Evolutionary conservation across 2,797 vertebrate genomes (phyloP).

Genomic region (Halcyon leucocephala): DNA sequence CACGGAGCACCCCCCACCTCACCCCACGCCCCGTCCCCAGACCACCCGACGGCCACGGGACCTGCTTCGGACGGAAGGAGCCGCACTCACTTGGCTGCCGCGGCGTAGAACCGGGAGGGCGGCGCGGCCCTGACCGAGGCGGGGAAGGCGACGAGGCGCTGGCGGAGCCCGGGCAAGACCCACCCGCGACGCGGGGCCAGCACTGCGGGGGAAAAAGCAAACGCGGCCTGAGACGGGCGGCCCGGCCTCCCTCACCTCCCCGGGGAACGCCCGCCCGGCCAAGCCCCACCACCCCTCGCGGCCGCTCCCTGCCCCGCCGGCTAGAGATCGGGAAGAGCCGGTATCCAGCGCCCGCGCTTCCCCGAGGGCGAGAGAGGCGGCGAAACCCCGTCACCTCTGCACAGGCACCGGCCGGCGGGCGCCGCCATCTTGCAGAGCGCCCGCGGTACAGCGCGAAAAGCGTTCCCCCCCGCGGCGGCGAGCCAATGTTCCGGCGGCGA

Average conservation of each 20-base stretch:
- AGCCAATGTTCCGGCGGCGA: neutral
- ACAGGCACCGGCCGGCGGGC: rapidly evolving
- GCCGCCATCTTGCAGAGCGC: neutral
- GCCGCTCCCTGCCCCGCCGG: neutral
- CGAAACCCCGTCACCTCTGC: neutral
- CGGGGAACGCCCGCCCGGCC: neutral
- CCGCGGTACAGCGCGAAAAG: rapidly evolving
- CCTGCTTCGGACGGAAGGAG: rapidly evolving
- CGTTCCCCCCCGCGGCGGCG: rapidly evolving
- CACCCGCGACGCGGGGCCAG: slow-evolving; percentile 15
- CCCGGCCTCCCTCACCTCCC: too few species aligned
- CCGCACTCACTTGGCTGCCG: slow-evolving; percentile 72
- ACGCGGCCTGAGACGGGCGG: neutral
- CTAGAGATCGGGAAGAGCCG: rapidly evolving
- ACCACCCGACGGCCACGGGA: rapidly evolving
- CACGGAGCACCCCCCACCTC: neutral
- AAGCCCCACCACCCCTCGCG: neutral
- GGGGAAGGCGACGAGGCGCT: neutral
- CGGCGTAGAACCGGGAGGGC: slow-evolving; percentile 58
- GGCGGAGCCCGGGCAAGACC: neutral
- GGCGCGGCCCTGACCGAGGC: neutral
- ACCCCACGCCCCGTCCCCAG: rapidly evolving
- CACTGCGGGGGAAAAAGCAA: slow-evolving; percentile 17
- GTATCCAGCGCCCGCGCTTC: rapidly evolving
- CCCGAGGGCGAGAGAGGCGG: rapidly evolving